Evolutionary conservation across 2,113 vertebrate species (phyloP).

Genomic region (Tylochromis polylepis): DNA sequence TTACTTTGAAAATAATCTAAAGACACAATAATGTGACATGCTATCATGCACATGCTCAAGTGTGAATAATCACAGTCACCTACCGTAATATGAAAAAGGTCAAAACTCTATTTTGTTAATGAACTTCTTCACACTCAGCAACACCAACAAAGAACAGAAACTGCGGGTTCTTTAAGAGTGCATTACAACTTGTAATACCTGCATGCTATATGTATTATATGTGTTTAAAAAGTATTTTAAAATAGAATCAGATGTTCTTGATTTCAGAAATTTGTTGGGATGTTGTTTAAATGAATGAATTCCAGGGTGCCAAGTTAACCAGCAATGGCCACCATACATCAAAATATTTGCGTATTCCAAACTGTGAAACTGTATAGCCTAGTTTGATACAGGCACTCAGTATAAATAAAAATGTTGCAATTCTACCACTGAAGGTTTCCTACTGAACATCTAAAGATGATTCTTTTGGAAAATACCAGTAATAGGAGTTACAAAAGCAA

Average conservation of each 20-base stretch:
- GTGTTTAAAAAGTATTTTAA: background rate
- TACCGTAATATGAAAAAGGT: background rate
- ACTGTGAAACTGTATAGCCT: background rate
- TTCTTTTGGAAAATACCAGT: background rate
- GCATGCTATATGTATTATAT: accelerated
- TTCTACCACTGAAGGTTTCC: background rate
- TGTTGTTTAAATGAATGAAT: background rate
- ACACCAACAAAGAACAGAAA: background rate
- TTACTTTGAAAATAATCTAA: background rate
- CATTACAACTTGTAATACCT: background rate
- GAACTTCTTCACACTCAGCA: background rate
- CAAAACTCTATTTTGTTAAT: background rate
- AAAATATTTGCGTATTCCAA: background rate
- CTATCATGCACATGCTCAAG: background rate
- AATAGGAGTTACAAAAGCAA: background rate
- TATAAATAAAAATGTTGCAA: accelerated
- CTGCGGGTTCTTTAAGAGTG: background rate
- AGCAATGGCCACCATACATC: background rate
- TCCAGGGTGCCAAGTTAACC: background rate
- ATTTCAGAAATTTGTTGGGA: background rate
- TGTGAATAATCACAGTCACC: background rate
- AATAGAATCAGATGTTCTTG: background rate
- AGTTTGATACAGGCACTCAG: background rate
- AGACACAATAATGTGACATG: background rate
- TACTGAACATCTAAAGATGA: background rate